Conservation (phyloP, 2,113 vertebrate species). For the Pycnonotus jocosus region DNA sequence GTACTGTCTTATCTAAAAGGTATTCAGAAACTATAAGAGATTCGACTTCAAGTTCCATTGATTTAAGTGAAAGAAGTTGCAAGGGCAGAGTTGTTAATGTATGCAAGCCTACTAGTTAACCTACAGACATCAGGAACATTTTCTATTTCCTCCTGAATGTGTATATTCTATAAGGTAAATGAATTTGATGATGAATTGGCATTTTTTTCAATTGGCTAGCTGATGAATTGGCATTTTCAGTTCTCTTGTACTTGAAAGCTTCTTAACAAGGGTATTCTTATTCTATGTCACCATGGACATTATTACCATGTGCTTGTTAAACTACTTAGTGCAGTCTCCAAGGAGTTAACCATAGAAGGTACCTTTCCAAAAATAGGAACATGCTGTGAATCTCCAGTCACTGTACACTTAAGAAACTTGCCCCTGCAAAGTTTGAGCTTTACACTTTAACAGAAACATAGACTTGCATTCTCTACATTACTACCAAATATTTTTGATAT, state of each 20-base stretch:
- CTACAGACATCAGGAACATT: not conserved
- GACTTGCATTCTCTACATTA: not conserved
- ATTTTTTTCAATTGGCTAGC: not conserved
- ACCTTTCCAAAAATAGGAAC: fast-evolving
- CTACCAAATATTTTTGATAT: not conserved
- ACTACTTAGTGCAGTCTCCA: not conserved
- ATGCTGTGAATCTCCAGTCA: not conserved
- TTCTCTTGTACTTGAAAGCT: not conserved
- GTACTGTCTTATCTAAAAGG: not conserved
- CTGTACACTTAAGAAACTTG: not conserved
- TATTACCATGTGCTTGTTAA: not conserved
- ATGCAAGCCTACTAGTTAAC: not conserved
- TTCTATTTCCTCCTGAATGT: not conserved
- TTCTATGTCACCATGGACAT: not conserved
- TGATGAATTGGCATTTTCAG: not conserved
- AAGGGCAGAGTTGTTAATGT: not conserved
- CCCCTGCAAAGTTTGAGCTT: not conserved
- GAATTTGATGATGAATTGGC: not conserved
- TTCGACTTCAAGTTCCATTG: not conserved
- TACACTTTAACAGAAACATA: not conserved
- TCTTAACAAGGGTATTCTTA: not conserved
- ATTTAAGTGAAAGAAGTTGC: not conserved
- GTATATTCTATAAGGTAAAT: not conserved
- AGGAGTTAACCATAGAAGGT: not conserved
- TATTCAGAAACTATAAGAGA: not conserved